phyloP scores from a whole-genome alignment of 2,797 vertebrate genomes.

The Hypotaenidia philippensis region DNA sequence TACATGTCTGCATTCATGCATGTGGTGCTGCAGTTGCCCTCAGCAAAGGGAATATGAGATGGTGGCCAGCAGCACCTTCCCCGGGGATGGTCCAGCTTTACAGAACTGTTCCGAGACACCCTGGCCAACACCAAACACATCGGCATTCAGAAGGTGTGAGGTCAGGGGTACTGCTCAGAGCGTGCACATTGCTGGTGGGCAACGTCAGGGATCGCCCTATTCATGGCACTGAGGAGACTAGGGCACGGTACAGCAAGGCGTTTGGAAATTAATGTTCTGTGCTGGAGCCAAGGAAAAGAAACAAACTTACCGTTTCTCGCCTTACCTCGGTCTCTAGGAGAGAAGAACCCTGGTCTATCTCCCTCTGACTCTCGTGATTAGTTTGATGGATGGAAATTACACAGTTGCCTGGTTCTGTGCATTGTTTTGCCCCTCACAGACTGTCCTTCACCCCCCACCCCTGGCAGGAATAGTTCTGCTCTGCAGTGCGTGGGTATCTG shows the following conservation, averaged over 20 bases:
- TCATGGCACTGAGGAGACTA: neutral
- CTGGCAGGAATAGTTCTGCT: neutral
- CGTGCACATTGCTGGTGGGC: neutral
- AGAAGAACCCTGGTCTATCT: neutral
- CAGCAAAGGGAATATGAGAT: neutral
- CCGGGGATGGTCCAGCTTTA: neutral
- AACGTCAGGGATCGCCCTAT: neutral
- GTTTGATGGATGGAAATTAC: neutral
- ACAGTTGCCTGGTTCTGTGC: neutral
- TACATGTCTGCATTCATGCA: neutral
- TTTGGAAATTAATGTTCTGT: neutral
- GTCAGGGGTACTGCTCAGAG: neutral
- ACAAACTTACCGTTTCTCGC: neutral
- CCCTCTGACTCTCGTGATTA: neutral
- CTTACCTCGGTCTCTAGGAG: neutral
- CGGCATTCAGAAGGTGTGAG: neutral
- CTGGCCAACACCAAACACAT: neutral
- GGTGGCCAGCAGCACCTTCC: neutral
- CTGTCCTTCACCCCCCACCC: neutral
- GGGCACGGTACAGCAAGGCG: rapidly evolving
- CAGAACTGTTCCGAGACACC: neutral
- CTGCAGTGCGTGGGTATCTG: neutral
- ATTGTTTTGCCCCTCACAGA: neutral
- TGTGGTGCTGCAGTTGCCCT: neutral
- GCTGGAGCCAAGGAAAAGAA: neutral